Conservation (phyloP, 2,888 invertebrate genomes). For the Caenorhabditis uteleia region DNA sequence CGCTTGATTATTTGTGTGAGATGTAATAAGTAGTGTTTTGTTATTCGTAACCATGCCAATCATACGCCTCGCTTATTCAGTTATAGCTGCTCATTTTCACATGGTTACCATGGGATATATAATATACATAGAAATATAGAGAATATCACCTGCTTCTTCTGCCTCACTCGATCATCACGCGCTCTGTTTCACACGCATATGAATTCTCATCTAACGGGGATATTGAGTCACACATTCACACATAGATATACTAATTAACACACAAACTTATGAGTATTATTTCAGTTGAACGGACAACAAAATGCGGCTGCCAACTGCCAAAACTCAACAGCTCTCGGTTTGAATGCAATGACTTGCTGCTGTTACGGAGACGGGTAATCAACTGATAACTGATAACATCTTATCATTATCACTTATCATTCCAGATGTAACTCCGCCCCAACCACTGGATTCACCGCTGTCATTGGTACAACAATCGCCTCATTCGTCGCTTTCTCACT, state of each 20-base stretch:
- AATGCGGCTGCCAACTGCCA: slow-evolving; percentile 35
- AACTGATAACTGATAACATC: neutral
- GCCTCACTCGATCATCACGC: too few relatives aligned
- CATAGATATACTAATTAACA: neutral
- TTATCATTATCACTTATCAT: neutral
- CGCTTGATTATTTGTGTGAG: too few relatives aligned
- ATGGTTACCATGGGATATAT: neutral
- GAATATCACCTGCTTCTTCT: slow-evolving; percentile 20
- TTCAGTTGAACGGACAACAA: slow-evolving; percentile 30
- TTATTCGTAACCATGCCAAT: too few relatives aligned
- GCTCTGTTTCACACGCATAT: too few relatives aligned
- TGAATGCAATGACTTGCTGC: slow-evolving; percentile 22
- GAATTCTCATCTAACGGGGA: slow-evolving; percentile 2
- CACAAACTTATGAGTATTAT: slow-evolving; percentile 3
- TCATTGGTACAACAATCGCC: neutral
- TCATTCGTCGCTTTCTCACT: slow-evolving; percentile 8
- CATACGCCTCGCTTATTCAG: too few relatives aligned
- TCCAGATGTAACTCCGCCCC: slow-evolving; percentile 34
- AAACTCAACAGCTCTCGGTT: slow-evolving; percentile 21
- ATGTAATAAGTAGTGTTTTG: too few relatives aligned
- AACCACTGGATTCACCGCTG: neutral
- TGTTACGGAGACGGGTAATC: slow-evolving; percentile 41
- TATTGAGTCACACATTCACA: slow-evolving; percentile 17
- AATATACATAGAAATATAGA: too few relatives aligned
- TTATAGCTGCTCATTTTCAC: too few relatives aligned